Conservation (phyloP, 2,888 invertebrate genomes). For the Yponomeuta malinellus region DNA sequence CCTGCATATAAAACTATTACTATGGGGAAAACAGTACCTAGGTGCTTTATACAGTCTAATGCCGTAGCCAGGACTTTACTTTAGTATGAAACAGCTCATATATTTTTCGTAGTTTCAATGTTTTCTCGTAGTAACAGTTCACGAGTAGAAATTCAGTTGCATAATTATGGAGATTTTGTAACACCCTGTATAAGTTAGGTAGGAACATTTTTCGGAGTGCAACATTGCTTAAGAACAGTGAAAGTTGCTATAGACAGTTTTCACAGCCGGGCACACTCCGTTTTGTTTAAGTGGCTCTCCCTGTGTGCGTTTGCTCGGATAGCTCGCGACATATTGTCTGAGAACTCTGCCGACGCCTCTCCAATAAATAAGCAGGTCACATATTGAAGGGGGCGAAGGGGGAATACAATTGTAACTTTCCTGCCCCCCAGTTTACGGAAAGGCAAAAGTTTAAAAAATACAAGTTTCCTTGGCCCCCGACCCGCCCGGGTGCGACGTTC, state of each 20-base stretch:
- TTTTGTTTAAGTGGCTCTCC: constrained; percentile 60
- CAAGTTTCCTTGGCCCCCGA: constrained; percentile 42
- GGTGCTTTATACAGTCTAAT: too few species aligned
- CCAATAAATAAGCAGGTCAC: constrained; percentile 76
- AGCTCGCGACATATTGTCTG: constrained; percentile 72
- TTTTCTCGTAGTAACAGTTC: too few species aligned
- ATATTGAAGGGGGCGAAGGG: constrained; percentile 71
- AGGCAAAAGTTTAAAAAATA: constrained; percentile 74
- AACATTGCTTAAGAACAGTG: not conserved
- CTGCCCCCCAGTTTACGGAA: constrained; percentile 57
- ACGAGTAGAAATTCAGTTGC: too few species aligned
- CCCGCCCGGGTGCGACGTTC: constrained; percentile 24
- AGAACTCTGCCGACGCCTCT: constrained; percentile 69
- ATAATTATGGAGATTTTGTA: too few species aligned
- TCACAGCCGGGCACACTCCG: constrained; percentile 53
- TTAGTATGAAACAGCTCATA: too few species aligned
- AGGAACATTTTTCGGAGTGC: not conserved
- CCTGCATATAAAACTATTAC: too few species aligned
- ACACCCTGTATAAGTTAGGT: too few species aligned
- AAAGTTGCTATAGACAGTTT: constrained; percentile 44
- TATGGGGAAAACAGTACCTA: too few species aligned
- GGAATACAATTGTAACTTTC: constrained; percentile 75
- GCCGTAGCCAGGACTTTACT: too few species aligned
- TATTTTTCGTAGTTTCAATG: too few species aligned
- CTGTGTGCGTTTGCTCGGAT: constrained; percentile 54